Percentiles rank a stretch among this genome's conserved stretches.
These are phyloP conservation scores for Arnoldichthys spilopterus DNA, from an alignment of 2,797 vertebrate genomes.

Conservation along the genomic window DNA sequence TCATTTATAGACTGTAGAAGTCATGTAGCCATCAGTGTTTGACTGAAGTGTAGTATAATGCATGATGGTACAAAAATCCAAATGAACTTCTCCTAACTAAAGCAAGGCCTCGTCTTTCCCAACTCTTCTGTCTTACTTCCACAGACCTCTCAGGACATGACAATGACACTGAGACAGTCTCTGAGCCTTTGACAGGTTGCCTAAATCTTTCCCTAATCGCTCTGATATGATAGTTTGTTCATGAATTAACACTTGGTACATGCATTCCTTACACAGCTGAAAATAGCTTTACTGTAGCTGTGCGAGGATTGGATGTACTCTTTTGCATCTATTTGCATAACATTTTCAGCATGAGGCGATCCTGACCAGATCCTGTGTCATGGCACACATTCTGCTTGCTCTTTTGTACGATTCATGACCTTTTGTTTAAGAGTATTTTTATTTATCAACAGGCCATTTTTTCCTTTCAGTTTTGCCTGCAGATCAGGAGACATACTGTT, in stretches of 20 bases:
- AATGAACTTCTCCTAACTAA: slow-evolving; percentile 60
- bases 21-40: not conserved
- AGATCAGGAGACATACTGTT: slow-evolving; percentile 15
- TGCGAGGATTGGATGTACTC: slow-evolving; percentile 44
- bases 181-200: slow-evolving; percentile 93
- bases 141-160: slow-evolving; percentile 96
- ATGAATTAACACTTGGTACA: slow-evolving; percentile 68
- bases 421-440: slow-evolving; percentile 26
- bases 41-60: slow-evolving; percentile 55
- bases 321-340: slow-evolving; percentile 45
- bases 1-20: not conserved
- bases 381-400: slow-evolving; percentile 46
- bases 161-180: slow-evolving; percentile 93
- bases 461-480: slow-evolving; percentile 40
- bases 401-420: slow-evolving; percentile 43
- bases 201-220: slow-evolving; percentile 79
- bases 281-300: slow-evolving; percentile 64
- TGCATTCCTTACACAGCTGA: slow-evolving; percentile 46
- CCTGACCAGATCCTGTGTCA: slow-evolving; percentile 45
- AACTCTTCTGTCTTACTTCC: slow-evolving; percentile 87
- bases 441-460: slow-evolving; percentile 39
- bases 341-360: slow-evolving; percentile 64
- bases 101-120: slow-evolving; percentile 71
- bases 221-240: slow-evolving; percentile 65
- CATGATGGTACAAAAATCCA: slow-evolving; percentile 64